phyloP scores from a whole-genome alignment of 2,888 invertebrate species.

The Sicus ferrugineus region DNA sequence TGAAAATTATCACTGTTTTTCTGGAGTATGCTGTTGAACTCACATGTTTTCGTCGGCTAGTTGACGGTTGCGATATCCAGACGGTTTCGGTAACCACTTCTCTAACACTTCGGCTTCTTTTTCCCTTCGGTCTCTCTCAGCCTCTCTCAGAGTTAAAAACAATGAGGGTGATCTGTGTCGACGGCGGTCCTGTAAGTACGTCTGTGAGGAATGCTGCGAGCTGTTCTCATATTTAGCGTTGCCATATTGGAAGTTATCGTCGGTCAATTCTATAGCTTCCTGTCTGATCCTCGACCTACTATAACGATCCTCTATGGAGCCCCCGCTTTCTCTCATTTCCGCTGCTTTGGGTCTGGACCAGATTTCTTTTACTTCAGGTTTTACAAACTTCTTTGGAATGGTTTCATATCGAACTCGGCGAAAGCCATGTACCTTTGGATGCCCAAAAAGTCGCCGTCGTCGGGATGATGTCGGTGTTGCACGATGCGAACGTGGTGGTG shows the following conservation, averaged over 20 bases:
- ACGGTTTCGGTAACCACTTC: too few relatives aligned
- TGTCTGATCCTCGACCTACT: background rate
- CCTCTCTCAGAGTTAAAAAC: background rate
- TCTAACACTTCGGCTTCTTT: too few relatives aligned
- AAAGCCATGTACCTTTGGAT: conserved; percentile 20
- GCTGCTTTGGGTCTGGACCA: conserved; percentile 28
- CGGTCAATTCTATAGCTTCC: background rate
- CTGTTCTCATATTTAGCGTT: background rate
- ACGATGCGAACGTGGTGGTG: too few relatives aligned
- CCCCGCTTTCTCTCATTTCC: conserved; percentile 21
- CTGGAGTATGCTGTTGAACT: too few relatives aligned
- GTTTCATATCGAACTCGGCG: background rate
- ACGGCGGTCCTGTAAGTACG: background rate
- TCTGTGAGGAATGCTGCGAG: background rate
- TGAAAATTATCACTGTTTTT: too few relatives aligned
- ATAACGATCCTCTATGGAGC: background rate
- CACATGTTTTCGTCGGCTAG: too few relatives aligned
- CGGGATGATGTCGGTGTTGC: too few relatives aligned
- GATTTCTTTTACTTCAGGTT: conserved; percentile 3
- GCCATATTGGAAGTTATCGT: background rate
- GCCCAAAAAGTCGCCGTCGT: too few relatives aligned
- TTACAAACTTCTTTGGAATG: background rate
- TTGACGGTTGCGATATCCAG: too few relatives aligned
- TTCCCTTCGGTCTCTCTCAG: too few relatives aligned
- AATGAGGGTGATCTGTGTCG: background rate